Conservation (phyloP, 2,888 invertebrate species). For the Lasius fuliginosus region DNA sequence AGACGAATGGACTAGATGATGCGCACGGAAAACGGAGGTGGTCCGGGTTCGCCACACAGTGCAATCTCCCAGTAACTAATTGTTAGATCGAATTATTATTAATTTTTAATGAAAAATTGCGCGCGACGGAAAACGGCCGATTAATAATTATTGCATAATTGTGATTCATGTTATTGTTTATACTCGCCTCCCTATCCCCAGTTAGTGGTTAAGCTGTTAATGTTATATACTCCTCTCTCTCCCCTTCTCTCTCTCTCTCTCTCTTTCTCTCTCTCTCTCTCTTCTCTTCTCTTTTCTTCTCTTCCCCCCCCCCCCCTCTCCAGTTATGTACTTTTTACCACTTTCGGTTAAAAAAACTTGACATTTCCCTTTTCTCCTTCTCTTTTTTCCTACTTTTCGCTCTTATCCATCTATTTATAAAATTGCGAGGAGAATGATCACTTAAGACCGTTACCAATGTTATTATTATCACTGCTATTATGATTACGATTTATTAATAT, state of each 20-base stretch:
- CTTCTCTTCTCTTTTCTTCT: no score
- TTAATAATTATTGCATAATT: slow-evolving; percentile 83
- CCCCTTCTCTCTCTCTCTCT: slow-evolving; percentile 77
- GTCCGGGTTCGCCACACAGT: slow-evolving; percentile 81
- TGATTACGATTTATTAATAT: slow-evolving; percentile 74
- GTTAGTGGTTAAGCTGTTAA: slow-evolving; percentile 85
- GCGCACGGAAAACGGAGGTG: slow-evolving; percentile 67
- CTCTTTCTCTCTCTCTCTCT: slow-evolving; percentile 79
- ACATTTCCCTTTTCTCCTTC: slow-evolving; percentile 52
- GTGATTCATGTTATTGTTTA: slow-evolving; percentile 86
- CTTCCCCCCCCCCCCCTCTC: no score
- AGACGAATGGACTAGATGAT: slow-evolving; percentile 22
- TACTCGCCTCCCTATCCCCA: slow-evolving; percentile 77
- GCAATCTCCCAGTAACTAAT: slow-evolving; percentile 85
- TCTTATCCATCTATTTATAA: slow-evolving; percentile 59
- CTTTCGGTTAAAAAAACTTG: slow-evolving; percentile 62
- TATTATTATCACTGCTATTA: slow-evolving; percentile 79
- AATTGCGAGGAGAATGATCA: slow-evolving; percentile 74
- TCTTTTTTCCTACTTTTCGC: slow-evolving; percentile 63
- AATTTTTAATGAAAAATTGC: slow-evolving; percentile 79
- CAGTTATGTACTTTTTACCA: slow-evolving; percentile 78
- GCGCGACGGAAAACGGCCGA: slow-evolving; percentile 73
- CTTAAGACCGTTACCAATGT: slow-evolving; percentile 84
- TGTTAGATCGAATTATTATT: slow-evolving; percentile 84
- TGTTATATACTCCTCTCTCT: slow-evolving; percentile 84